Conservation (phyloP, 2,888 invertebrate genomes). For the Eumacrocentrus americanus region DNA sequence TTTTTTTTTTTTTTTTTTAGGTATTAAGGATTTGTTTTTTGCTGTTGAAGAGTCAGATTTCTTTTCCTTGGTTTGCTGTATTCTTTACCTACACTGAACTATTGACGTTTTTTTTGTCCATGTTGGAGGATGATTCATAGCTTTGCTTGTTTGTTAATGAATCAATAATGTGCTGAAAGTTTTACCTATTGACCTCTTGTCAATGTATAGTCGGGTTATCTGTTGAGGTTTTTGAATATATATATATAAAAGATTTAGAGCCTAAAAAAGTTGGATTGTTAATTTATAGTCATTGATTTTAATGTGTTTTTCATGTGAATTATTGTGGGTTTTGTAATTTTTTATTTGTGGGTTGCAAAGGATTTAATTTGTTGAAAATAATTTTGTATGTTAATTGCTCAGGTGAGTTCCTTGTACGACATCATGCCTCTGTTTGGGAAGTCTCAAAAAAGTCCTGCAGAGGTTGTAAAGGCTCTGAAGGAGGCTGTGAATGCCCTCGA, state of each 20-base stretch:
- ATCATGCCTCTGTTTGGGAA: conserved; percentile 96
- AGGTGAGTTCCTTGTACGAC: conserved; percentile 48
- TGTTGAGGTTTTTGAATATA: not conserved
- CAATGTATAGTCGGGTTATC: no score
- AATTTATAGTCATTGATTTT: no score
- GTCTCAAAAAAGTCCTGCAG: conserved; percentile 97
- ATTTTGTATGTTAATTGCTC: no score
- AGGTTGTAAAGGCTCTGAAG: conserved; percentile 90
- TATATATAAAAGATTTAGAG: not conserved
- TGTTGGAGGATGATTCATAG: conserved; percentile 15
- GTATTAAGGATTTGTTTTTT: not conserved
- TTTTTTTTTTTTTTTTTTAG: not conserved
- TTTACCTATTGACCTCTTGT: not conserved
- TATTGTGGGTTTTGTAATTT: no score
- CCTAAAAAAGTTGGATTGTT: not conserved
- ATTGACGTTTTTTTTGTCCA: conserved; percentile 19
- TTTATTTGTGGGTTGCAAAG: no score
- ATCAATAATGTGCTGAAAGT: conserved; percentile 5
- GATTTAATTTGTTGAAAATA: not conserved
- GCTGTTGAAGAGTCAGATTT: no score
- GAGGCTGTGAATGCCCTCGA: conserved; percentile 94
- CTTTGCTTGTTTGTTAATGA: not conserved
- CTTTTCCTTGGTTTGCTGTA: not conserved
- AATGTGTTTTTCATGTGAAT: no score
- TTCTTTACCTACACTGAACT: conserved; percentile 1